Evolutionary conservation across 2,113 vertebrate genomes (phyloP), one percentile per base, ranked within the genome.

Genomic region (Passer domesticus): DNA sequence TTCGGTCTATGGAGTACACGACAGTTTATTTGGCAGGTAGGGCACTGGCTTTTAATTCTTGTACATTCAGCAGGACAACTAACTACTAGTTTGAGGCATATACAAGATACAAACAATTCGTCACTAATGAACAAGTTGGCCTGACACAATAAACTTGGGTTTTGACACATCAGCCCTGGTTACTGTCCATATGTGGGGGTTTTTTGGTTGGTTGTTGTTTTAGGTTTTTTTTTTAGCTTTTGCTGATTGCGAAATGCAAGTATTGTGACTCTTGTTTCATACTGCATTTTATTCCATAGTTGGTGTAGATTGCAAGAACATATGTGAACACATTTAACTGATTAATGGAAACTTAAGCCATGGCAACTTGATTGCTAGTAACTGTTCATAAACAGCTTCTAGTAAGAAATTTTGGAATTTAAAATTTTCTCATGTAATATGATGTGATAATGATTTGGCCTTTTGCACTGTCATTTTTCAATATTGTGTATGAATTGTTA

Each of bases 21-120:
- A 99, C 98, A 99, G 99, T 98, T 98, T 99, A 96, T 99, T 99
- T 98, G 99, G 99, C 99, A 99, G 99, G 99, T 99, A 97, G 97
- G 98, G 66, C 33, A 78, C 69, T 77, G 89, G n/a, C 60, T 37
- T 87, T 96, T 79, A 83, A 41, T 94, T 87, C 56, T 83, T 78
- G 59, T 83, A 59, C 76, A 66, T 77, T 56, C 59, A 80, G 22
- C 28, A 80, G 50, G 49, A 79, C 49, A 53, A 37, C 73, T 89
- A 50, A 72, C 31, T 73, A 27, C 30, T 90, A 74, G 49, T 83
- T 90, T 83, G 73, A 83, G 78, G 50, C 43, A 70, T 72, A 55
- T 90, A 44, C 55, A 83, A 84, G 56, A 84, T 79, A 70, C 2
- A 24, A 66, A 80, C 46, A 84, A 55, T 60, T 84, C 19, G 10